These are phyloP conservation scores for Polypedilum pembai DNA, from an alignment of 1,140 invertebrate species.

Conservation along the genomic window DNA sequence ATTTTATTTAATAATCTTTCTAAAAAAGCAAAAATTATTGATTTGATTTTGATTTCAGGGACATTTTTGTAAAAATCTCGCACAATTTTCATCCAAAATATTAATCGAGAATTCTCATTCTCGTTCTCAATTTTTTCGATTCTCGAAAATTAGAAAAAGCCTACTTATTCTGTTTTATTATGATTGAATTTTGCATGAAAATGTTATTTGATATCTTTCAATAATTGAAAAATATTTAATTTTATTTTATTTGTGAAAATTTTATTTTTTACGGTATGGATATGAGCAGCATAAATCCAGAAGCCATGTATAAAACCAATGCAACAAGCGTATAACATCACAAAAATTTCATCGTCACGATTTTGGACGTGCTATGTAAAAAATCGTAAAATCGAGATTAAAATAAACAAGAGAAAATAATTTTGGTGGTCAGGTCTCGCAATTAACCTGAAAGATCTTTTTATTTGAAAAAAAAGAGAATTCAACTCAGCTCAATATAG, in stretches of 20 bases:
- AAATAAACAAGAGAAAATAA: background rate
- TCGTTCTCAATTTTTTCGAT: background rate
- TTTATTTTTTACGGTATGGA: too few relatives aligned
- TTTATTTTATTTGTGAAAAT: too few relatives aligned
- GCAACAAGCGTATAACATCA: background rate
- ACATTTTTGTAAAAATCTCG: too few relatives aligned
- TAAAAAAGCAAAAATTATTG: too few relatives aligned
- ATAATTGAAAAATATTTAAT: background rate
- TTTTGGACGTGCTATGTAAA: conserved; percentile 10
- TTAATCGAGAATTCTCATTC: too few relatives aligned
- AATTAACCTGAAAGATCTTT: background rate
- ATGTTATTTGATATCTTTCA: background rate
- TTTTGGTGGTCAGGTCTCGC: conserved; percentile 10
- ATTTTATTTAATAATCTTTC: too few relatives aligned
- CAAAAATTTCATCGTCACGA: conserved; percentile 3
- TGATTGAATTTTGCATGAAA: background rate
- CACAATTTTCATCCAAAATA: too few relatives aligned
- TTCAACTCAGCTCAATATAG: background rate
- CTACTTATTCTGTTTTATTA: background rate
- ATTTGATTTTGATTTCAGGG: too few relatives aligned
- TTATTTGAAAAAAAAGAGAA: background rate
- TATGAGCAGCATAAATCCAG: background rate
- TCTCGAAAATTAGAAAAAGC: background rate
- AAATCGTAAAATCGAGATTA: background rate
- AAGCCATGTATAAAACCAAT: background rate